Percentiles rank a stretch among this genome's conserved stretches.
Conservation (phyloP, 2,888 invertebrate genomes). For the Drosophila austrosaltans region DNA sequence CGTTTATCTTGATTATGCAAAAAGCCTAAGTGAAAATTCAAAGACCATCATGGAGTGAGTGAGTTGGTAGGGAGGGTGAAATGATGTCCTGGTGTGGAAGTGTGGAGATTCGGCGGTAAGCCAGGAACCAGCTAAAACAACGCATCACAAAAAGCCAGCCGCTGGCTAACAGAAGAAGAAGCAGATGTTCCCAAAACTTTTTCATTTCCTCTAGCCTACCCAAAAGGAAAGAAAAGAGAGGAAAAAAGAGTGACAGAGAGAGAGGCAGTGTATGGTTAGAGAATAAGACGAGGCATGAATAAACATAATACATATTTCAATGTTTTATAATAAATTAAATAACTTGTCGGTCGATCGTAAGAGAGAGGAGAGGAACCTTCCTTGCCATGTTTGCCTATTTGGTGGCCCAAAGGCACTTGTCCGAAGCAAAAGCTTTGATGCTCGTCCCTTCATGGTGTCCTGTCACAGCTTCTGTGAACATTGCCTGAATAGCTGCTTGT, state of each 20-base stretch:
- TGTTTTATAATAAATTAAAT: conserved; percentile 75
- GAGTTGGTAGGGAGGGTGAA: not conserved
- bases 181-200: conserved; percentile 70
- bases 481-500: conserved; percentile 18
- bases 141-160: conserved; percentile 39
- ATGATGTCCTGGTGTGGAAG: not conserved
- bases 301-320: conserved; percentile 73
- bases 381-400: conserved; percentile 29
- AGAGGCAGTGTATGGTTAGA: not conserved
- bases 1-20: conserved; percentile 77
- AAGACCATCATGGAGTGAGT: conserved; percentile 40
- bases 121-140: conserved; percentile 16
- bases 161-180: conserved; percentile 32
- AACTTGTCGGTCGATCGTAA: conserved; percentile 63
- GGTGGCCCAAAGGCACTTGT: conserved; percentile 30
- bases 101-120: not conserved
- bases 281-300: conserved; percentile 44
- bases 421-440: conserved; percentile 15
- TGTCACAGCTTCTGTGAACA: conserved; percentile 14
- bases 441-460: not conserved
- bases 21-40: conserved; percentile 77
- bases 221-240: conserved; percentile 20
- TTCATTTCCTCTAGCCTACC: conserved; percentile 56
- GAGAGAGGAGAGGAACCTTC: conserved; percentile 18
- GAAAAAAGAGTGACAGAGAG: not conserved